These are phyloP conservation scores for Homarus americanus DNA, from an alignment of 1,140 invertebrate genomes.

Conservation along the genomic window DNA sequence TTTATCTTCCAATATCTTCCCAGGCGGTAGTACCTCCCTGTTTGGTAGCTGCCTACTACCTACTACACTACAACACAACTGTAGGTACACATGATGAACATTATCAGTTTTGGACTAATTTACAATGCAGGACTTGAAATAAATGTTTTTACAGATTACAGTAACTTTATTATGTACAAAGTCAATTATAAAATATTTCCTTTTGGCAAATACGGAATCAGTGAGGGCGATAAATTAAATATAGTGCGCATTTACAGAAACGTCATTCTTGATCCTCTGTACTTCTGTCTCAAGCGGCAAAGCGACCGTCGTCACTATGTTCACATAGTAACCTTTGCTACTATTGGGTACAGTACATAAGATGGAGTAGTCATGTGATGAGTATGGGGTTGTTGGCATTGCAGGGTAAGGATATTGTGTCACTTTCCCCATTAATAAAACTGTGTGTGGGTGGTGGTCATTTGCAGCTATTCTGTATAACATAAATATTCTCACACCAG, in stretches of 20 bases:
- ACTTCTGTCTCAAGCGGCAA: conserved; percentile 37
- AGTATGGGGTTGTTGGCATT: conserved; percentile 36
- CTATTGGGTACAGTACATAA: conserved; percentile 31
- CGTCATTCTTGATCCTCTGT: conserved; percentile 25
- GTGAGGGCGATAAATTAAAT: conserved; percentile 69
- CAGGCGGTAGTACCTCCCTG: too few relatives aligned
- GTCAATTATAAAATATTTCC: conserved; percentile 78
- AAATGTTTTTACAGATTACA: conserved; percentile 66
- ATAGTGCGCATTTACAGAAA: conserved; percentile 63
- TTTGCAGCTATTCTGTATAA: conserved; percentile 18
- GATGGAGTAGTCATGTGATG: conserved; percentile 48
- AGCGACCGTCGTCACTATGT: conserved; percentile 19
- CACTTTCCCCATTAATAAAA: not conserved
- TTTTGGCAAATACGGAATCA: conserved; percentile 76
- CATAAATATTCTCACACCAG: conserved; percentile 33
- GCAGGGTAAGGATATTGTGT: conserved; percentile 42
- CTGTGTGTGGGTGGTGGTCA: conserved; percentile 7
- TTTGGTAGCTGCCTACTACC: too few relatives aligned
- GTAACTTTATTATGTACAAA: conserved; percentile 77
- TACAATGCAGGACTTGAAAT: too few relatives aligned
- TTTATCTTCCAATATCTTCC: too few relatives aligned
- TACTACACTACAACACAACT: too few relatives aligned
- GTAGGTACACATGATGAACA: too few relatives aligned
- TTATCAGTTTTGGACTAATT: too few relatives aligned
- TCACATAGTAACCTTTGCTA: conserved; percentile 22